Conservation (phyloP, 2,888 invertebrate genomes). For the Creontiades dilutus region DNA sequence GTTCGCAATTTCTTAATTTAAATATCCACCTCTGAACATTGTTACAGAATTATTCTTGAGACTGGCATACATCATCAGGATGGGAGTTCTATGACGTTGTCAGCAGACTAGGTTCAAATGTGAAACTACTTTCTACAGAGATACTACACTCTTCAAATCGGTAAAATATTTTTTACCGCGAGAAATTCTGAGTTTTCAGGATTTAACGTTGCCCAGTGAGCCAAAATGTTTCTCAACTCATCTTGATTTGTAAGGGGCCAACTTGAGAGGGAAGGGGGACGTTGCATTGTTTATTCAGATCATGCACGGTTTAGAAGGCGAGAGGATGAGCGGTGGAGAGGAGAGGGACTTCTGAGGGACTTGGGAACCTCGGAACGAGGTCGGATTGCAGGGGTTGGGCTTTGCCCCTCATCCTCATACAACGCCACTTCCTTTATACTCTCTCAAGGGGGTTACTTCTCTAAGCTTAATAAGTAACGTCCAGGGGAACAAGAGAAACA, state of each 20-base stretch:
- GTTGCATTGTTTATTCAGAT: constrained; percentile 62
- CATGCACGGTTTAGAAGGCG: constrained; percentile 47
- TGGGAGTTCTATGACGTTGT: too few relatives aligned
- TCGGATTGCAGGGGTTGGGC: not conserved
- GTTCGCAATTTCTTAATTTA: too few relatives aligned
- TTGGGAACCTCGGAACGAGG: constrained; percentile 51
- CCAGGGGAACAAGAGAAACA: constrained; percentile 45
- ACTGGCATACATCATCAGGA: too few relatives aligned
- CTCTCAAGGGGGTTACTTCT: not conserved
- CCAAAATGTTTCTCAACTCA: constrained; percentile 56
- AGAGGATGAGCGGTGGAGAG: not conserved
- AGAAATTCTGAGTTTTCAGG: too few relatives aligned
- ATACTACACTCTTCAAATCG: too few relatives aligned
- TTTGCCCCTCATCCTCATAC: not conserved
- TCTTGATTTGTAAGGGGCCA: constrained; percentile 44
- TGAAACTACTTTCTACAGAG: too few relatives aligned
- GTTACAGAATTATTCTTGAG: too few relatives aligned
- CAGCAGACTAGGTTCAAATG: too few relatives aligned
- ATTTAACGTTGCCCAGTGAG: too few relatives aligned
- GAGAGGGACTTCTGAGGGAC: constrained; percentile 11
- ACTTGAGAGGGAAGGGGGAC: constrained; percentile 7
- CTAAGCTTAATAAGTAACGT: constrained; percentile 50
- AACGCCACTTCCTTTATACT: constrained; percentile 13
- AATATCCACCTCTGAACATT: too few relatives aligned
- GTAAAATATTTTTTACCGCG: too few relatives aligned